A percentile compares a stretch with the other conserved stretches of the same genome.
These are phyloP conservation scores for Cerceris ruficornis DNA, from an alignment of 2,888 invertebrate species.

Conservation along the genomic window DNA sequence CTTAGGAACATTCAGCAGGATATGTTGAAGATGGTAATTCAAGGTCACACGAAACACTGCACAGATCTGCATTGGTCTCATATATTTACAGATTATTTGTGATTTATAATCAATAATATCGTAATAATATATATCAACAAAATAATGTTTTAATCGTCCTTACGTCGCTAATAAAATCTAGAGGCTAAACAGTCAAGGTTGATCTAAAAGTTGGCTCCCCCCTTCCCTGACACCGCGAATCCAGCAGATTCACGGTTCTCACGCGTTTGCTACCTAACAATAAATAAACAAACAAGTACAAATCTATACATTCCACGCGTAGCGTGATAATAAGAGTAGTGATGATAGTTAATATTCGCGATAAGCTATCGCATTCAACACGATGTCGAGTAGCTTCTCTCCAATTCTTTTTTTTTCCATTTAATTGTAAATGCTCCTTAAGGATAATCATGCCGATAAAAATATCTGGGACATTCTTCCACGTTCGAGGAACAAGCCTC, in stretches of 20 bases:
- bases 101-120: constrained; percentile 70
- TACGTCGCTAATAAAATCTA: constrained; percentile 73
- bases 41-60: not conserved
- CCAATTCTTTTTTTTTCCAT: constrained; percentile 46
- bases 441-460: constrained; percentile 13
- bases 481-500: constrained; percentile 7
- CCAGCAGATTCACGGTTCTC: constrained; percentile 19
- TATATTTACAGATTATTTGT: constrained; percentile 76
- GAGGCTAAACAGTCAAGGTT: constrained; percentile 73
- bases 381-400: constrained; percentile 45
- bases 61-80: constrained; percentile 61
- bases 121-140: constrained; percentile 72
- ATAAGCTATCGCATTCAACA: constrained; percentile 55
- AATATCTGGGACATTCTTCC: constrained; percentile 19
- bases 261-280: constrained; percentile 62
- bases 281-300: constrained; percentile 72
- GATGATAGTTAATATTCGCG: constrained; percentile 49
- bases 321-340: constrained; percentile 50
- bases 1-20: too few relatives aligned
- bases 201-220: constrained; percentile 66
- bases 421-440: constrained; percentile 2
- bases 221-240: constrained; percentile 26
- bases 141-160: constrained; percentile 71
- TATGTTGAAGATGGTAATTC: too few relatives aligned
- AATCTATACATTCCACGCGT: constrained; percentile 66